phyloP scores from a whole-genome alignment of 2,113 vertebrate species.

The Misgurnus mizolepis region DNA sequence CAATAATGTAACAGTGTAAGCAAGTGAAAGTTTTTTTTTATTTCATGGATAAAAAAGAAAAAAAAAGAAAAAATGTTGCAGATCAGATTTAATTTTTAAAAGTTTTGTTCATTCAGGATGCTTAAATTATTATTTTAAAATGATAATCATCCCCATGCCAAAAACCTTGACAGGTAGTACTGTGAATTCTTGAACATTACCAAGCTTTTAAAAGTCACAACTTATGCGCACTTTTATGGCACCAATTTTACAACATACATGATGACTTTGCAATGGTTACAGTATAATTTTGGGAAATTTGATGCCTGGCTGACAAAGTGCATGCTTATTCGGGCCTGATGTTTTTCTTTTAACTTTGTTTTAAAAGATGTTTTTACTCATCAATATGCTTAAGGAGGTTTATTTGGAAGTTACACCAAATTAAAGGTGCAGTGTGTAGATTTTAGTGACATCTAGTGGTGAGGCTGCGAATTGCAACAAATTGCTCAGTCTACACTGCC shows the following conservation, averaged over 20 bases:
- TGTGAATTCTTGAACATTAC: slow-evolving; percentile 72
- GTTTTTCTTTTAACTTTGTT: slow-evolving; percentile 15
- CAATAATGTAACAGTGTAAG: slow-evolving; percentile 68
- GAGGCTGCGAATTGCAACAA: no score
- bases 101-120: slow-evolving; percentile 73
- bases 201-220: slow-evolving; percentile 5
- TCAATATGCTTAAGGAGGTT: slow-evolving; percentile 11
- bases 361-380: slow-evolving; percentile 12
- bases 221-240: slow-evolving; percentile 13
- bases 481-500: no score
- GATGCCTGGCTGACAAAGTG: slow-evolving; percentile 1
- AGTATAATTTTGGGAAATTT: slow-evolving; percentile 9
- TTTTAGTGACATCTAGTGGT: no score
- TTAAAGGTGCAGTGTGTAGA: neutral
- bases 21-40: slow-evolving; percentile 74
- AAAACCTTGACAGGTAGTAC: slow-evolving; percentile 73
- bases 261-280: neutral
- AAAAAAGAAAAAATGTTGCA: slow-evolving; percentile 59
- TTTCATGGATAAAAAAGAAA: slow-evolving; percentile 65
- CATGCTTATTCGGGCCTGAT: neutral
- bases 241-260: neutral
- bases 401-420: neutral
- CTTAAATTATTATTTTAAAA: slow-evolving; percentile 71
- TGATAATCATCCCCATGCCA: slow-evolving; percentile 72
- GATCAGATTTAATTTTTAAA: slow-evolving; percentile 66